Evolutionary conservation across 2,113 vertebrate genomes (phyloP).

Genomic region (Lophius piscatorius): DNA sequence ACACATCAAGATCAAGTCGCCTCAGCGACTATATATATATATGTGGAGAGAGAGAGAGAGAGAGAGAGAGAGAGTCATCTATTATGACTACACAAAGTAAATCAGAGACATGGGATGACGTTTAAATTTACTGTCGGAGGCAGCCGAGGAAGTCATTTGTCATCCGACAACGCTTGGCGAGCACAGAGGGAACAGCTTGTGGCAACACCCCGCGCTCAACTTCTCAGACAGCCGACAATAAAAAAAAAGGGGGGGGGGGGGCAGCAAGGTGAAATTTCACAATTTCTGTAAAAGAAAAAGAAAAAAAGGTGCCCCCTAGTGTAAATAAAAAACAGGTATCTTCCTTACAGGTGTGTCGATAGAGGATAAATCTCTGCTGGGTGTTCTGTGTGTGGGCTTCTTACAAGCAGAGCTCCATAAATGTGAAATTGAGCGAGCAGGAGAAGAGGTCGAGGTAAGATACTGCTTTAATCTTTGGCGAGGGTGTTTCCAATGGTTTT

Average conservation of each 20-base stretch:
- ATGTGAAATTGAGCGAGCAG: constrained; percentile 63
- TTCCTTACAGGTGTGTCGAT: constrained; percentile 68
- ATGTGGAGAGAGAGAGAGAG: neutral
- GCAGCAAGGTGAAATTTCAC: constrained; percentile 81
- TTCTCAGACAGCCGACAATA: constrained; percentile 66
- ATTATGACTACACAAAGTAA: constrained; percentile 24
- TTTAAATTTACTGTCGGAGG: constrained; percentile 64
- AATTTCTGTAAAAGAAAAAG: constrained; percentile 74
- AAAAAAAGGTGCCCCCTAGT: constrained; percentile 60
- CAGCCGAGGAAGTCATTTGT: constrained; percentile 65
- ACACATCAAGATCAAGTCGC: constrained; percentile 24
- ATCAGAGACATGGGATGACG: constrained; percentile 53
- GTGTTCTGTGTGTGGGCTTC: constrained; percentile 34
- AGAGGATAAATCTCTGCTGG: constrained; percentile 66
- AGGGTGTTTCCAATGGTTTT: constrained; percentile 69
- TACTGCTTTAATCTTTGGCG: constrained; percentile 65
- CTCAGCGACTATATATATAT: no score
- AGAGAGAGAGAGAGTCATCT: neutral
- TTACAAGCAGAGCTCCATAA: constrained; percentile 69
- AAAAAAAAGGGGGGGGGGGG: constrained; percentile 38
- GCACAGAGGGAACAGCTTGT: constrained; percentile 66
- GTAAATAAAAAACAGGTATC: constrained; percentile 62
- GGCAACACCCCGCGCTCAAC: constrained; percentile 70
- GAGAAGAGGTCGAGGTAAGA: constrained; percentile 54
- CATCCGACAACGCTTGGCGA: constrained; percentile 65